Base-by-base conservation (phyloP, 2,888 invertebrate genomes). In the Pyrochroa serraticornis region DNA sequence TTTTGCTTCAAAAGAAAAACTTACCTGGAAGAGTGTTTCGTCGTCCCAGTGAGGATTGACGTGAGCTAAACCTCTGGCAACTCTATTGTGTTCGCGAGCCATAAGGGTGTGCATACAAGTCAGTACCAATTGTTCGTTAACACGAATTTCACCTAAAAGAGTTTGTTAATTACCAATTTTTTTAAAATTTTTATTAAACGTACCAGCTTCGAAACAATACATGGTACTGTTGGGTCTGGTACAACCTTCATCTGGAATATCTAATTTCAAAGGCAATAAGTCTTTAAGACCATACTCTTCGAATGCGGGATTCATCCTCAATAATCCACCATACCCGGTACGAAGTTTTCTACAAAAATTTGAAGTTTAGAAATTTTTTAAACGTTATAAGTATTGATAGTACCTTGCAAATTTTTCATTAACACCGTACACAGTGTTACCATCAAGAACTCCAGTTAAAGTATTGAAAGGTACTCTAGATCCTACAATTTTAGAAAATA, bases 21-120 rank as follows among this genome's bases (percentile, higher is more conserved):
- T 67, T 70, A 83, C 83, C 75, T 95, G 95, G 83, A 89, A 95
- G 0, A 95, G 79, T 0, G 90, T 94, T 80, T 95, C 95, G 71
- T 95, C 95, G 72, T 94, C 92, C 95, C 95, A 95, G 76, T 93
- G 93, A 0, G 93, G 93, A 80, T 96, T 95, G 3, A 95, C 85
- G 45, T 85, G 85, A 0, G 88, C 85, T 35, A 97, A 79, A 5
- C 82, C 88, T 47, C 84, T 85, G 0, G 95, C 95, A 0, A 93
- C 80, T 57, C 93, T 83, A 79, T 97, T 97, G 78, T 97, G 96
- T 75, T 96, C 93, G 56, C 95, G 83, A 0, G 95, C 92, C 90
- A 93, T 88, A 33, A 95, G 78, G 0, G 94, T 94, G 76, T 95
- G 95, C 92, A 95, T 93, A 65, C 93, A 93, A 0, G 95, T 90